Percentiles rank a stretch among this genome's conserved stretches.
Evolutionary conservation across 1,140 invertebrate species (phyloP).

Genomic region (Drosophila nasuta): DNA sequence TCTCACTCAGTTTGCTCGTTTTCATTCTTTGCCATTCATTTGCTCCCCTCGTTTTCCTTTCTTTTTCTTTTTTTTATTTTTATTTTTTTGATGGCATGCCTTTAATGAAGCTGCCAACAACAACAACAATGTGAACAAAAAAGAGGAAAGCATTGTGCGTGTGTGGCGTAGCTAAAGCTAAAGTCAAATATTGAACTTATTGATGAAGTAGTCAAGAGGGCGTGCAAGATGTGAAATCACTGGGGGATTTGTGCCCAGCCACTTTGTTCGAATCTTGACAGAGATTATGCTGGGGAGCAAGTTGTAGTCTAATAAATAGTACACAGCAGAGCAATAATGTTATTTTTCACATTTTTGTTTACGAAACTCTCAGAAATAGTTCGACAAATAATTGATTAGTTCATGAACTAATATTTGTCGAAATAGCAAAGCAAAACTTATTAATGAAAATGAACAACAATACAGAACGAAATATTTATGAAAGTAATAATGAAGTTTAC

Average conservation of each 20-base stretch:
- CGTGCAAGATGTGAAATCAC: conserved; percentile 16
- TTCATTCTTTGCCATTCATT: background rate
- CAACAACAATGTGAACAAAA: too few relatives aligned
- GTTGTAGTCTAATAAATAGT: conserved; percentile 5
- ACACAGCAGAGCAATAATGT: background rate
- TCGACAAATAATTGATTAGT: background rate
- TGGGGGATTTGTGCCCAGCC: conserved; percentile 11
- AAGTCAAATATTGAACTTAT: conserved; percentile 58
- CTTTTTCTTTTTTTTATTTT: too few relatives aligned
- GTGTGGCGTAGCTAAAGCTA: conserved; percentile 36
- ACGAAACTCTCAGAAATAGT: background rate
- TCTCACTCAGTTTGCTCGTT: too few relatives aligned
- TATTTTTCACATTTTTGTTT: conserved; percentile 5
- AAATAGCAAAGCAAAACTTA: background rate
- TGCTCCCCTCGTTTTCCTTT: background rate
- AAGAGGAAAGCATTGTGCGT: conserved; percentile 18
- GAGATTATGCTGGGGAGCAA: background rate
- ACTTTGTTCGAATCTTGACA: conserved; percentile 17
- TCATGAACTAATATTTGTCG: background rate
- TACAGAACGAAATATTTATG: too few relatives aligned
- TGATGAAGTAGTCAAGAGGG: conserved; percentile 32
- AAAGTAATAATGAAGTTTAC: too few relatives aligned
- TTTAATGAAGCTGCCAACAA: conserved; percentile 52
- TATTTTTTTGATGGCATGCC: conserved; percentile 37
- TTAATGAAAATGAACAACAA: too few relatives aligned